Base-by-base conservation (phyloP, 2,888 invertebrate genomes). In the Tenthredo scrophulariae region DNA sequence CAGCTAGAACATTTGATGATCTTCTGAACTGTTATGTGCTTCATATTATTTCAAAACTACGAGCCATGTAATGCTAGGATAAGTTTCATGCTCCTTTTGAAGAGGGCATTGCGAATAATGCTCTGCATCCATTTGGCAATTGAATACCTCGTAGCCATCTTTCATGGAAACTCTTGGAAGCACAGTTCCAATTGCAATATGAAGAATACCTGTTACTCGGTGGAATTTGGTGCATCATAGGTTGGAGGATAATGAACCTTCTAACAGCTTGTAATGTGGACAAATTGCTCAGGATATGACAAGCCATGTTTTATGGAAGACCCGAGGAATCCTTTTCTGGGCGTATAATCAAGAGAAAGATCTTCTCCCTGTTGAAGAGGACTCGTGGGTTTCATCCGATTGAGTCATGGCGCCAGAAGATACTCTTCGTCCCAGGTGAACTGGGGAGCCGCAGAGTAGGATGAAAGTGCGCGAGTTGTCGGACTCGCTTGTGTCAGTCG, bases 401-500 rank as follows among this genome's bases (percentile, higher is more conserved):
- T 7, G 10, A 13, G 22, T 43, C 5, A 50, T 6, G 9, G 2
- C 33, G 46, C 5, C 43, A 22, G 26, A n/a, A 13, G 22, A 74
- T n/a, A 22, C 54, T 67, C 33, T 15, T 13, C 18, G 33, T 29
- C 67, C 7, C 67, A 67, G 29, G 67, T 67, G 29, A 67, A 33
- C 26, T 18, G 5, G 18, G 33, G 0, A 33, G 18, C 26, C 18
- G 67, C 33, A 18, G 18, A 67, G 7, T 22, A 33, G 15, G 54
- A 77, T 40, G 54, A 77, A 54, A 33, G 54, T 33, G 54, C 13
- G 46, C 77, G 46, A 50, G 7, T 46, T 33, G 77, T 77, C 77
- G 50, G 26, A 50, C 54, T 54, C 77, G 26, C 33, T 77, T 10
- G 54, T 40, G 54, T 54, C 72, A 77, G 29, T 54, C 1, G 18